Percentiles rank a stretch among this genome's conserved stretches.
Conservation (phyloP, 2,113 vertebrate species). For the Cebus imitator region DNA sequence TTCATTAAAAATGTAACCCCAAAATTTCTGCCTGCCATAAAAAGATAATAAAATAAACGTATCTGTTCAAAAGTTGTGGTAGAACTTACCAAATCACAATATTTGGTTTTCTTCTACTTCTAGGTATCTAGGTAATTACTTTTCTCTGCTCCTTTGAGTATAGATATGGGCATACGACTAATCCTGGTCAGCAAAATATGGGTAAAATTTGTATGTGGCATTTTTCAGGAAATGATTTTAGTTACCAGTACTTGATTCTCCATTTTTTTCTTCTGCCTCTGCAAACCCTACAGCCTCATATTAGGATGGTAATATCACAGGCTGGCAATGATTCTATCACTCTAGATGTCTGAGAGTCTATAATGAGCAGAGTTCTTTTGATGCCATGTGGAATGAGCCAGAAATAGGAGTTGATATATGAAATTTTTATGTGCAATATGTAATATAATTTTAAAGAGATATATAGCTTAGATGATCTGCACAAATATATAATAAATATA, state of each 20-base stretch:
- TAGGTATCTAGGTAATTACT: not conserved
- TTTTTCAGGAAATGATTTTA: not conserved
- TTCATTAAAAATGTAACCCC: constrained; percentile 83
- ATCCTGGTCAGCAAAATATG: not conserved
- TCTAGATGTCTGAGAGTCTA: not conserved
- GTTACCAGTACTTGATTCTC: too few species aligned
- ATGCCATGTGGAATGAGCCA: not conserved
- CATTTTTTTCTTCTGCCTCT: not conserved
- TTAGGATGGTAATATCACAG: too few species aligned
- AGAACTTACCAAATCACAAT: not conserved
- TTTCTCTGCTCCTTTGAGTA: not conserved
- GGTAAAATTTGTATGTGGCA: not conserved
- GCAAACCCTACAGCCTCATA: not conserved
- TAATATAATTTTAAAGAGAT: not conserved
- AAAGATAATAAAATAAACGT: constrained; percentile 78
- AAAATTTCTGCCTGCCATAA: constrained; percentile 83
- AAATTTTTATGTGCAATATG: not conserved
- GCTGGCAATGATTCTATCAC: not conserved
- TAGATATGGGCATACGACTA: not conserved
- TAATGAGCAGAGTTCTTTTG: not conserved
- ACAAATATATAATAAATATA: too few species aligned
- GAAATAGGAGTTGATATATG: not conserved
- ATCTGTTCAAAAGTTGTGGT: not conserved
- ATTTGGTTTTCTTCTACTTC: not conserved
- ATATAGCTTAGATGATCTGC: too few species aligned